phyloP scores from a whole-genome alignment of 2,113 vertebrate species.

The Gymnogyps californianus region DNA sequence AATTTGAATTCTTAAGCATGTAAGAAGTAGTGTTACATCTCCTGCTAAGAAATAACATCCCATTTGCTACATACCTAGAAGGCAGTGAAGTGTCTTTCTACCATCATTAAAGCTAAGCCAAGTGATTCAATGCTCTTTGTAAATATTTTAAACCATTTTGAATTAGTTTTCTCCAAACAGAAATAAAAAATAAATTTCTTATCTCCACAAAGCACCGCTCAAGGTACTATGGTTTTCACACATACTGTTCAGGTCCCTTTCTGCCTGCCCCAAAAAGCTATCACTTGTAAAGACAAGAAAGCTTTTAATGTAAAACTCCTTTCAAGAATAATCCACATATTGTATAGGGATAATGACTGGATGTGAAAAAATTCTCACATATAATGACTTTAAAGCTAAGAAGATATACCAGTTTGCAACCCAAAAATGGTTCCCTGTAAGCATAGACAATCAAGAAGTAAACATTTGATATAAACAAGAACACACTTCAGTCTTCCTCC shows the following conservation, averaged over 20 bases:
- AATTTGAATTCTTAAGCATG: neutral
- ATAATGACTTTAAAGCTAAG: neutral
- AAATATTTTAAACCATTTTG: neutral
- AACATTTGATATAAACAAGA: neutral
- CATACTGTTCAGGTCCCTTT: neutral
- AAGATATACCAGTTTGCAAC: neutral
- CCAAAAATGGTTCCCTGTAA: neutral
- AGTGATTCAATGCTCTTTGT: neutral
- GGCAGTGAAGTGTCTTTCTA: neutral
- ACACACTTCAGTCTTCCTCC: neutral
- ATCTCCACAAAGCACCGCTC: neutral
- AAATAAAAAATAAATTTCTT: neutral
- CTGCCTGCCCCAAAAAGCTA: neutral
- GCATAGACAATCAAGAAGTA: neutral
- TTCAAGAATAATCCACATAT: neutral
- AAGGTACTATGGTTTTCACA: neutral
- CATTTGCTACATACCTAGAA: neutral
- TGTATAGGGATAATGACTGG: neutral
- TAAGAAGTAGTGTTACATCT: neutral
- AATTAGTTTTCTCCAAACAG: neutral
- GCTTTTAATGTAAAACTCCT: neutral
- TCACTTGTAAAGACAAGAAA: neutral
- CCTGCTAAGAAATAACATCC: neutral
- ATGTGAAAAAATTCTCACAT: neutral
- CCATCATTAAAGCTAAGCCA: neutral